Percentiles rank a stretch among this genome's conserved stretches.
Evolutionary conservation across 1,140 invertebrate species (phyloP).

Genomic region (Ericerus pela): DNA sequence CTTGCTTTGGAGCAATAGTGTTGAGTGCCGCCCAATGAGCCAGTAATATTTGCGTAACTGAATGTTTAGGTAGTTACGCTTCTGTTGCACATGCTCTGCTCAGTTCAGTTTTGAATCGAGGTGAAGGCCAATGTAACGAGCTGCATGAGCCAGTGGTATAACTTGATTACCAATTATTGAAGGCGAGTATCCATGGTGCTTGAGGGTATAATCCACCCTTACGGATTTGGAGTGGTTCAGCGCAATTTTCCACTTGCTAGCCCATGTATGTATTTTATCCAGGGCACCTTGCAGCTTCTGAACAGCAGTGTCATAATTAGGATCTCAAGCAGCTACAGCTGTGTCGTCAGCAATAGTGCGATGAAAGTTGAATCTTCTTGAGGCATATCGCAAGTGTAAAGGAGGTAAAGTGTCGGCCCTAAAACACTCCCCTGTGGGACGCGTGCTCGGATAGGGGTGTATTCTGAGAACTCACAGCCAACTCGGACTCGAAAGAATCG

Average conservation of each 20-base stretch:
- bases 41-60: slow-evolving; percentile 18
- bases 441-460: background rate
- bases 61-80: slow-evolving; percentile 14
- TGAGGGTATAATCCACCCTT: slow-evolving; percentile 5
- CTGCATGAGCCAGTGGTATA: background rate
- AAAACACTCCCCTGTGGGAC: slow-evolving; percentile 14
- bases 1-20: slow-evolving; percentile 25
- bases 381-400: background rate
- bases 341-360: slow-evolving; percentile 27
- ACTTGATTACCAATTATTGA: background rate
- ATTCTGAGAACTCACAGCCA: slow-evolving; percentile 4
- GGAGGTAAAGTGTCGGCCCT: slow-evolving; percentile 3
- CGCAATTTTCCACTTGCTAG: slow-evolving; percentile 25
- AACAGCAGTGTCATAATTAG: slow-evolving; percentile 19
- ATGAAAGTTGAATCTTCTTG: background rate
- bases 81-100: slow-evolving; percentile 1
- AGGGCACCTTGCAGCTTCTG: slow-evolving; percentile 21
- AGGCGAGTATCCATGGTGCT: background rate
- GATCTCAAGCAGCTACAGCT: slow-evolving; percentile 19
- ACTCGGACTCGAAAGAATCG: slow-evolving; percentile 8
- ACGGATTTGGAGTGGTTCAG: slow-evolving; percentile 22
- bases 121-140: slow-evolving; percentile 16
- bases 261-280: slow-evolving; percentile 20
- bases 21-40: slow-evolving; percentile 20
- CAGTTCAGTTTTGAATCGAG: slow-evolving; percentile 14